Conservation (phyloP, 2,888 invertebrate species). For the Celastrina argiolus region DNA sequence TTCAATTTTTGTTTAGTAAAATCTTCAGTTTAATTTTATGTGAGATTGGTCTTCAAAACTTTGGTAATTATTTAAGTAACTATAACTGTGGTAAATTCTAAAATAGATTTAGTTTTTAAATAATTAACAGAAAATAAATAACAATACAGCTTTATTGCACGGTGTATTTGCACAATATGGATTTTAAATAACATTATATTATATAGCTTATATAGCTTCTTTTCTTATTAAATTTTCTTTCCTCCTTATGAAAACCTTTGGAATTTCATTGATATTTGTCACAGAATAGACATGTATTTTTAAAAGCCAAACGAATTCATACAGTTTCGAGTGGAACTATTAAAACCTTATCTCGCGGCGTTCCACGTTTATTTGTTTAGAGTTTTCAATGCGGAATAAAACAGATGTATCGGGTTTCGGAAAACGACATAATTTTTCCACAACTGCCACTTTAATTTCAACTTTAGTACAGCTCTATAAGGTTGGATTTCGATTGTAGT, state of each 20-base stretch:
- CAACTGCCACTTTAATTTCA: constrained; percentile 27
- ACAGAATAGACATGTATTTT: not conserved
- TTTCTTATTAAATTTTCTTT: no score
- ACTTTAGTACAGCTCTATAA: not conserved
- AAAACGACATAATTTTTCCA: constrained; percentile 39
- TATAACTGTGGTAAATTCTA: no score
- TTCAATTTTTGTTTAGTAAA: no score
- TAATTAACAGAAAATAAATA: no score
- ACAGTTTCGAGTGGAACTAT: constrained; percentile 51
- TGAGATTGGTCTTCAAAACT: no score
- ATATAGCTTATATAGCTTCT: no score
- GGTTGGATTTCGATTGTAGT: constrained; percentile 34
- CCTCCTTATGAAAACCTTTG: not conserved
- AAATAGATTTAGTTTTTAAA: no score
- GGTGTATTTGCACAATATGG: no score
- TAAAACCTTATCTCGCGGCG: constrained; percentile 64
- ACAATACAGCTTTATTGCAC: no score
- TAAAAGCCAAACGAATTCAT: constrained; percentile 6
- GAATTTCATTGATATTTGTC: not conserved
- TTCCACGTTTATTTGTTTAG: constrained; percentile 74
- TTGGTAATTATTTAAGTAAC: no score
- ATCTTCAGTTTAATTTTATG: no score
- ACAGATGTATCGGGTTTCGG: constrained; percentile 54
- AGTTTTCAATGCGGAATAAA: constrained; percentile 73
- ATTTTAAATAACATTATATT: no score